Base-by-base conservation (phyloP, 2,888 invertebrate genomes). In the Clunio marinus region DNA sequence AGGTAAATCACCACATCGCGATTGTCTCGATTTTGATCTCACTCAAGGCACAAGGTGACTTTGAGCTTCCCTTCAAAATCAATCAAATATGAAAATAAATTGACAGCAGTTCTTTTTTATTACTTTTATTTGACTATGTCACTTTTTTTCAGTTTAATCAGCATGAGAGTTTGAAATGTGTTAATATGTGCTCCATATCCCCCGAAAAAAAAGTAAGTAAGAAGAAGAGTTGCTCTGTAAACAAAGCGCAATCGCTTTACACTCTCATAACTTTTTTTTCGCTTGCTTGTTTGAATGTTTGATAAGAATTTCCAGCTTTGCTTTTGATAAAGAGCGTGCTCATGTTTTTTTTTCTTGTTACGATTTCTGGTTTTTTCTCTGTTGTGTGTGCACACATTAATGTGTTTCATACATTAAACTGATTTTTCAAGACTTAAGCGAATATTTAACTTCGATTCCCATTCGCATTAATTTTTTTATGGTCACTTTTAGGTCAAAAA, bases 271-370 rank as follows among this genome's bases (percentile, higher is more conserved):
- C 24, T 41, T 10, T 41, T 41, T 41, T 41, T 41, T 15, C 5
- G 17, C 41, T 15, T 41, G 17, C 17, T 41, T 24, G 25, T n/a
- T n/a, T 24, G 10, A 57, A n/a, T 57, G 24, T 4, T 59, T 59
- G 59, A 59, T 59, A 59, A 59, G 32, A 59, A 59, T 28, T 59
- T 59, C 59, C 59, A 59, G 59, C 32, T 59, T 59, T 25, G 27
- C 17, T 59, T 59, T 32, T 59, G 20, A 35, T 59, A 32, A 59
- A 59, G 32, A 28, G 59, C 10, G 59, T 20, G 59, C 28, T 20
- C 17, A 59, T 59, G 32, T 57, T 25, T 41, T 41, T n/a, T n/a
- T n/a, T n/a, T n/a, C n/a, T n/a, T n/a, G n/a, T n/a, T n/a, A n/a
- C n/a, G n/a, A n/a, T 51, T 51, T n/a, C 51, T 22, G 51, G 51